Conservation (phyloP, 2,888 invertebrate species). For the Xestobium rufovillosum region DNA sequence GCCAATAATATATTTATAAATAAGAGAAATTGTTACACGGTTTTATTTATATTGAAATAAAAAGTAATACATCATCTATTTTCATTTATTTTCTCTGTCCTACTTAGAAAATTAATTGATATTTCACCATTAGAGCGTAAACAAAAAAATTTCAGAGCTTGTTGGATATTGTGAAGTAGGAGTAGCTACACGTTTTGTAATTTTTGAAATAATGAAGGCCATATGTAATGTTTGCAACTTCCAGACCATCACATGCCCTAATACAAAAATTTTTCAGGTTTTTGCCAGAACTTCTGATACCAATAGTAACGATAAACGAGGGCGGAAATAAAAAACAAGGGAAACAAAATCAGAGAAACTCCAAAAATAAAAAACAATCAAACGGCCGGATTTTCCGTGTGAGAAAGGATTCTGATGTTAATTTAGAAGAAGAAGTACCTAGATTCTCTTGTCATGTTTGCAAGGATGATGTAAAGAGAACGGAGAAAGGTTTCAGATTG, state of each 20-base stretch:
- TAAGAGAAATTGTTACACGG: too few species aligned
- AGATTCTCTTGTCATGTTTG: conserved; percentile 30
- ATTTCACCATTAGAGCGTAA: too few species aligned
- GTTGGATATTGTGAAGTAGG: background rate
- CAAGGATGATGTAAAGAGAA: conserved; percentile 30
- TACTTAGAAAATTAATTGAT: too few species aligned
- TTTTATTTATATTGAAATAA: too few species aligned
- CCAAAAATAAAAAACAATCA: background rate
- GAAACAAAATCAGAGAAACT: conserved; percentile 1
- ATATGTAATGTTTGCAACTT: too few species aligned
- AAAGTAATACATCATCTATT: too few species aligned
- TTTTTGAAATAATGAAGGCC: too few species aligned
- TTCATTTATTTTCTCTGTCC: too few species aligned
- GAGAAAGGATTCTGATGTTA: background rate
- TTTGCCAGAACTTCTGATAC: conserved; percentile 33
- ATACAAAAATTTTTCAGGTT: conserved; percentile 30
- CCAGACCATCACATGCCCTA: too few species aligned
- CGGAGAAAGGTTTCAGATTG: conserved; percentile 27
- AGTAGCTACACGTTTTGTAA: conserved; percentile 1
- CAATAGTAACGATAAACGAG: conserved; percentile 36
- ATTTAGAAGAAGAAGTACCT: conserved; percentile 8
- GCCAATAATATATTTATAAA: too few species aligned
- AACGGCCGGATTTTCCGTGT: too few species aligned
- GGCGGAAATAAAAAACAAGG: background rate
- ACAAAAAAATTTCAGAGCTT: too few species aligned